Base-by-base conservation (phyloP, 35 echinoderm and acorn worm genomes). In the Diadema setosum region DNA sequence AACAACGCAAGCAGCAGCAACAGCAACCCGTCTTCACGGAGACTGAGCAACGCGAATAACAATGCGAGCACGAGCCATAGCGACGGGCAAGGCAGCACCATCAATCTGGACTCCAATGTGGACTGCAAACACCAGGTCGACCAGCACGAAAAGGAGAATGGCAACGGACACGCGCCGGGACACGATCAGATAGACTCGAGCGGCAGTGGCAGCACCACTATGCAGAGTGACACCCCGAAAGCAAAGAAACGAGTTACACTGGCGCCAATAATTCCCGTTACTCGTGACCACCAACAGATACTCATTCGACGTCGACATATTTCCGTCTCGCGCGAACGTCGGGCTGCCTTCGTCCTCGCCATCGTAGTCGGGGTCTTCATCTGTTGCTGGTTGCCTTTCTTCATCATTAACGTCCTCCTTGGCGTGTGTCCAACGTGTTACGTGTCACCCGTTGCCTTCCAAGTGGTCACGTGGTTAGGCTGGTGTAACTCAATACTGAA, bases 401-500 rank as follows among this genome's bases (percentile, higher is more conserved):
- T 97, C 65, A 57, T 85, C 23, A 26, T 94, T 0, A 84, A 86
- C 70, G 55, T 90, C 16, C 39, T 87, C 27, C 30, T 46, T 31
- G 63, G 78, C 26, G 16, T 60, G 31, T 91, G 91, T 46, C 39
- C 30, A 0, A 61, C 15, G 29, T 97, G 91, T 64, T 70, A 17
- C 49, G 65, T 70, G 37, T 70, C 69, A 14, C 23, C 81, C 33
- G 59, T 17, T 12, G 24, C 85, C 52, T 90, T 91, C 49, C 91
- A 84, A 24, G 45, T 94, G 31, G 84, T 97, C 48, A 84, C 82
- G 1, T 93, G 91, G 95, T 58, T 97, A 5, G 95, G 91, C 0
- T 97, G 88, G 84, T 91, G 91, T 78, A 97, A 97, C 60, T 97
- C 95, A 5, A 73, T 86, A 27, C 18, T 91, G 7, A 97, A 97